Evolutionary conservation across 1,140 invertebrate genomes (phyloP), one percentile per base, ranked within the genome.

Genomic region (Drosophila kepulauana): DNA sequence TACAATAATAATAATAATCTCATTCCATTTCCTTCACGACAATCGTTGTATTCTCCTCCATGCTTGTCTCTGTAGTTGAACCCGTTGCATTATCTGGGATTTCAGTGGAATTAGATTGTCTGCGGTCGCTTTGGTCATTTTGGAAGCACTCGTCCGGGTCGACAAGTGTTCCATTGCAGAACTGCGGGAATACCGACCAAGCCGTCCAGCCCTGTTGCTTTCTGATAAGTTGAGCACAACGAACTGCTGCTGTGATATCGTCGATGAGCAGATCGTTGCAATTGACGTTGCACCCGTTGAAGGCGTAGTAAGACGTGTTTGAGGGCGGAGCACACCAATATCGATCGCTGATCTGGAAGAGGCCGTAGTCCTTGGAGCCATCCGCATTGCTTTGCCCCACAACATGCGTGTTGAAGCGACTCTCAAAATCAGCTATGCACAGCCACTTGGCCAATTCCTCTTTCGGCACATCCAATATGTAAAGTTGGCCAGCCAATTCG

Each of bases 161-260:
- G 1, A 63, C 63, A 3, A 91, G 56, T 11, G 90, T 91, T 2
- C 75, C 68, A 56, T 91, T 91, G 63, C 94, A 95, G 69, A 93
- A 93, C 11, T 85, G 78, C 5, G 75, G 91, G 72, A 95, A 96
- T 0, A 95, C 95, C 0, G 94, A 94, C 96, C 96, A 96, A 8
- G 96, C 96, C 4, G 94, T 93, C 92, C 96, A 96, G 8, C 96
- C 96, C 94, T 94, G 91, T 5, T 88, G 82, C 15, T 45, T 76
- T 28, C 56, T 78, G 62, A 92, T 91, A 15, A 75, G 69, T 3
- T 66, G 56, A 0, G 91, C 91, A 82, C 91, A 92, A 5, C 66
- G 66, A 1, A 92, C 82, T 10, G 91, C 73, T 56, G 54, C 68
- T 1, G 89, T 91, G n/a, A 92, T 92, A 69, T 92, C 79, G 66